phyloP scores from a whole-genome alignment of 2,888 invertebrate species.

The Bugulina stolonifera region DNA sequence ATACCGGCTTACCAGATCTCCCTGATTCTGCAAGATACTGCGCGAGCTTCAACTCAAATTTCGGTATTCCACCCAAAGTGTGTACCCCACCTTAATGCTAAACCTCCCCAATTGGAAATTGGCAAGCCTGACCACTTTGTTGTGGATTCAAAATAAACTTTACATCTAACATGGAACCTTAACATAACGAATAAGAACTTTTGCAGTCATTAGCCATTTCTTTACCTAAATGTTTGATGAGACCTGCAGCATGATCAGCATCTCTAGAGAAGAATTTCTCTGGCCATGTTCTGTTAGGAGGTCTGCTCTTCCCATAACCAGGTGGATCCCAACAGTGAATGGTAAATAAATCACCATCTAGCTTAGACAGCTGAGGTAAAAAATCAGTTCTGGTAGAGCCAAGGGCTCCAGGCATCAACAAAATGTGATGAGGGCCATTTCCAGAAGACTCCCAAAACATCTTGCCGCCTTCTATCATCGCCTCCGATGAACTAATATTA shows the following conservation, averaged over 20 bases:
- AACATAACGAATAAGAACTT: too few species aligned
- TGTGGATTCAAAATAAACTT: too few species aligned
- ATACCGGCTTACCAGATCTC: too few species aligned
- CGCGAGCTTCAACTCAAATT: too few species aligned
- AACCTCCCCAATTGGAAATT: too few species aligned
- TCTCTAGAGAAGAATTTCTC: slow-evolving; percentile 69
- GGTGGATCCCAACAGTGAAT: slow-evolving; percentile 63
- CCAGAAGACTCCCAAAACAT: slow-evolving; percentile 53
- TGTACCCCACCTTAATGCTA: too few species aligned
- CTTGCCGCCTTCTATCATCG: not conserved
- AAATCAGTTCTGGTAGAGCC: slow-evolving; percentile 78
- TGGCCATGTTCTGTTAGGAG: slow-evolving; percentile 68
- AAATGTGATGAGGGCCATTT: slow-evolving; percentile 59
- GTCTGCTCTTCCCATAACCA: slow-evolving; percentile 77
- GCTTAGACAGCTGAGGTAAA: slow-evolving; percentile 58
- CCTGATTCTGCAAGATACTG: too few species aligned
- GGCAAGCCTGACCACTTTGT: too few species aligned
- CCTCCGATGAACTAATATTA: not conserved
- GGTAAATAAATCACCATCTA: slow-evolving; percentile 56
- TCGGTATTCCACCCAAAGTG: too few species aligned
- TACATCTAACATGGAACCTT: too few species aligned
- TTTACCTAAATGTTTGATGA: slow-evolving; percentile 63
- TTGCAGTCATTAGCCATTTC: too few species aligned
- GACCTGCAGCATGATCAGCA: slow-evolving; percentile 64
- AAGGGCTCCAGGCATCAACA: slow-evolving; percentile 50